Percentiles rank a stretch among this genome's conserved stretches.
These are phyloP conservation scores for Merodon equestris DNA, from an alignment of 2,888 invertebrate species.

Conservation along the genomic window DNA sequence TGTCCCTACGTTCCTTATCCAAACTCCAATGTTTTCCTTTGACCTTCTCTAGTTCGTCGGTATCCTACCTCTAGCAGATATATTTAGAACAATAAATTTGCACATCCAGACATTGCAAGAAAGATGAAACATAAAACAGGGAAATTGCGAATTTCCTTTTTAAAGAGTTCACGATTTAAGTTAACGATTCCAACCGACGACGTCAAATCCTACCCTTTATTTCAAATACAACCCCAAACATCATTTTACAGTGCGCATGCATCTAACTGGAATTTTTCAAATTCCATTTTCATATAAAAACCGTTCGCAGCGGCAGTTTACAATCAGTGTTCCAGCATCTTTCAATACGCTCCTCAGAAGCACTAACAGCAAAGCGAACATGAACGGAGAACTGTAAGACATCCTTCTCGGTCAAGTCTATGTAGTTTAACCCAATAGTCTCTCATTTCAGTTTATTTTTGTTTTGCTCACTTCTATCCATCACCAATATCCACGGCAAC, in stretches of 20 bases:
- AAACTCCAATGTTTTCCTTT: too few species aligned
- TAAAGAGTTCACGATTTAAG: too few species aligned
- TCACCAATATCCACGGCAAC: slow-evolving; percentile 22
- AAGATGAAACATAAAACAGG: too few species aligned
- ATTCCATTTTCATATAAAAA: slow-evolving; percentile 29
- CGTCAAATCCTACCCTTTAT: too few species aligned
- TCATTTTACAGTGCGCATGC: slow-evolving; percentile 36
- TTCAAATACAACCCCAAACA: neutral
- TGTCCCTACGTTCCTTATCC: too few species aligned
- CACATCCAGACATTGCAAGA: too few species aligned
- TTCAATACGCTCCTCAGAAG: slow-evolving; percentile 13
- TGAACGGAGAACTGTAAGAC: slow-evolving; percentile 53
- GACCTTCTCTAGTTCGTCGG: too few species aligned
- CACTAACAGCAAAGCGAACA: slow-evolving; percentile 8
- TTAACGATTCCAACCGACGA: too few species aligned
- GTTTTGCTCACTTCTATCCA: slow-evolving; percentile 25
- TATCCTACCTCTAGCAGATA: too few species aligned
- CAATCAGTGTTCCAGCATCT: slow-evolving; percentile 31
- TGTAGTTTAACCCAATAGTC: neutral
- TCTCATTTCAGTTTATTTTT: slow-evolving; percentile 19
- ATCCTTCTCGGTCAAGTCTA: neutral
- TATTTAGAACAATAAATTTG: too few species aligned
- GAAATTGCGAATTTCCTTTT: too few species aligned
- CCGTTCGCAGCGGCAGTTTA: neutral
- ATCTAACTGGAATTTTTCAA: neutral